Conservation (phyloP, 64 coral and sea anemone species). For the Astreopora myriophthalma region DNA sequence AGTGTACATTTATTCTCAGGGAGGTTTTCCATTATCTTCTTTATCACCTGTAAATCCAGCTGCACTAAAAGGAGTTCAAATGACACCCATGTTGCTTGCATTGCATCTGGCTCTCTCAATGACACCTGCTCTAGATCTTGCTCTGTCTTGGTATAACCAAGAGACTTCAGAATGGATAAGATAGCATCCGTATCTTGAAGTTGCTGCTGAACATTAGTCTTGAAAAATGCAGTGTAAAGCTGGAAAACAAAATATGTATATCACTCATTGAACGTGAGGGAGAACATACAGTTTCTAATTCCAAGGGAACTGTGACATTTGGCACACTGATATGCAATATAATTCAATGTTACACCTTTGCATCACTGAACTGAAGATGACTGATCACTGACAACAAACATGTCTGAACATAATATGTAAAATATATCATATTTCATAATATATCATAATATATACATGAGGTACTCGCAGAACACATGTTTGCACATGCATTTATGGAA, state of each 20-base stretch:
- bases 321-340: too few species aligned
- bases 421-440: too few species aligned
- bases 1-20: neutral
- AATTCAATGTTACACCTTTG: too few species aligned
- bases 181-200: neutral
- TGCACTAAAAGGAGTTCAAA: neutral
- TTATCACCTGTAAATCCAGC: neutral
- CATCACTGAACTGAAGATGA: too few species aligned
- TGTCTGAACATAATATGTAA: too few species aligned
- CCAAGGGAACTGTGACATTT: too few species aligned
- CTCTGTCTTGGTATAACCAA: neutral
- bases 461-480: too few species aligned
- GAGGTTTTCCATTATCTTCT: neutral
- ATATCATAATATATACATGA: too few species aligned
- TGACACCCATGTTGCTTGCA: neutral
- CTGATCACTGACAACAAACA: too few species aligned
- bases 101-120: neutral
- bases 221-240: constrained; percentile 36
- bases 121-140: neutral
- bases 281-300: too few species aligned
- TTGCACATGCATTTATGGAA: too few species aligned
- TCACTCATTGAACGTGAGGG: neutral
- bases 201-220: neutral
- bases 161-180: neutral
- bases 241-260: neutral